A percentile compares a stretch with the other conserved stretches of the same genome.
phyloP scores from a whole-genome alignment of 2,797 vertebrate species.

The Coccyzus lansbergi region DNA sequence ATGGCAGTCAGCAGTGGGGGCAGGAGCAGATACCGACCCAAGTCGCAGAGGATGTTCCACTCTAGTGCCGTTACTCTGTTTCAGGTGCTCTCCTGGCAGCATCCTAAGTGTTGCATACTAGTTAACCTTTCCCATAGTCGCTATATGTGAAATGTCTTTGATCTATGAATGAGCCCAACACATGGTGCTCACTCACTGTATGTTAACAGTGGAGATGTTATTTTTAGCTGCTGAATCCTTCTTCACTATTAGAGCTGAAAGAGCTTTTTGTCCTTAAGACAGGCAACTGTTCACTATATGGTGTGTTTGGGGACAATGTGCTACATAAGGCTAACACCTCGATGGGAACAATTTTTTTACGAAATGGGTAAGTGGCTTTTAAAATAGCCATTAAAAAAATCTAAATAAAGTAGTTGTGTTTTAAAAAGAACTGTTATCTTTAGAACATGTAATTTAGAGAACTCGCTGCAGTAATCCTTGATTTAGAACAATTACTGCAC shows the following conservation, averaged over 20 bases:
- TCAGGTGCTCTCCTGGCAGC: not conserved
- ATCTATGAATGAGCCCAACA: conserved; percentile 28
- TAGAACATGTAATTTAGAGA: conserved; percentile 37
- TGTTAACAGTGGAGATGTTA: conserved; percentile 13
- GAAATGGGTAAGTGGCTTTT: not conserved
- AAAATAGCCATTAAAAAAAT: conserved; percentile 4
- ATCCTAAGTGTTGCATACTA: not conserved
- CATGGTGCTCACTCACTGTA: not conserved
- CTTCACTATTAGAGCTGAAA: not conserved
- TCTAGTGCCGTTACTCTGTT: fast-evolving
- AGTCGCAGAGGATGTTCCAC: not conserved
- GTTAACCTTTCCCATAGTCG: not conserved
- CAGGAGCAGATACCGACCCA: not conserved
- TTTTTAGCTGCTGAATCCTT: conserved; percentile 41
- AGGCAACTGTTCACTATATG: not conserved
- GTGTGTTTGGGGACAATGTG: not conserved
- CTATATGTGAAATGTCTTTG: conserved; percentile 5
- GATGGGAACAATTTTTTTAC: not conserved
- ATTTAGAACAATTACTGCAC: conserved; percentile 38
- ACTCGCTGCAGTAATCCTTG: not conserved
- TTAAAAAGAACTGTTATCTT: conserved; percentile 15
- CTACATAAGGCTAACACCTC: not conserved
- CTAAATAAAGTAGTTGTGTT: not conserved
- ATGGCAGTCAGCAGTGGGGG: not conserved
- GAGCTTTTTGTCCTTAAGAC: not conserved